Evolutionary conservation across 2,888 invertebrate genomes (phyloP).

Genomic region (Philaethria dido): DNA sequence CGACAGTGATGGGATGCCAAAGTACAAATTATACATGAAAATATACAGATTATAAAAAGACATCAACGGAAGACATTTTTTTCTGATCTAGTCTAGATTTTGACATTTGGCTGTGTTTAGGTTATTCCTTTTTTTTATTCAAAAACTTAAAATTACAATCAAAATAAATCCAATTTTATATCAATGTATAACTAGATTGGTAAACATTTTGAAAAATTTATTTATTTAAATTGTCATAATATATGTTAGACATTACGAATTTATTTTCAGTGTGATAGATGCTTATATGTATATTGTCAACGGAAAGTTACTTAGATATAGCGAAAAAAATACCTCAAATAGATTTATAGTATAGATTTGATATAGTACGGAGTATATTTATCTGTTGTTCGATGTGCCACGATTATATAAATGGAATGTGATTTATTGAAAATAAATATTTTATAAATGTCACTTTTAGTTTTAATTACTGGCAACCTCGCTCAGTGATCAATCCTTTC

Average conservation of each 20-base stretch:
- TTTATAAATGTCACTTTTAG: slow-evolving; percentile 73
- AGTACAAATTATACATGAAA: slow-evolving; percentile 46
- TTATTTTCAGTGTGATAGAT: slow-evolving; percentile 63
- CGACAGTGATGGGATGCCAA: slow-evolving; percentile 42
- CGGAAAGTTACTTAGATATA: slow-evolving; percentile 41
- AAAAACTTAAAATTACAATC: slow-evolving; percentile 13
- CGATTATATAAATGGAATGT: slow-evolving; percentile 72
- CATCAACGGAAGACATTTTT: slow-evolving; percentile 31
- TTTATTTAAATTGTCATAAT: slow-evolving; percentile 16
- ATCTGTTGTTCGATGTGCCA: slow-evolving; percentile 79
- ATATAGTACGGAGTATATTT: slow-evolving; percentile 63
- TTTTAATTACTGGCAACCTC: slow-evolving; percentile 33
- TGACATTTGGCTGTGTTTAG: slow-evolving; percentile 75
- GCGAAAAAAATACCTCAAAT: slow-evolving; percentile 63
- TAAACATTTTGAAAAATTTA: slow-evolving; percentile 18
- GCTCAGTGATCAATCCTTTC: background rate
- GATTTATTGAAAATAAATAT: slow-evolving; percentile 80
- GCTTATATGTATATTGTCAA: slow-evolving; percentile 35
- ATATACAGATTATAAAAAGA: slow-evolving; percentile 30
- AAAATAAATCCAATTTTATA: slow-evolving; percentile 14
- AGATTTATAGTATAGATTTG: slow-evolving; percentile 54
- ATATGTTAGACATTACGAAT: slow-evolving; percentile 51
- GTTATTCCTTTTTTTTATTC: slow-evolving; percentile 52
- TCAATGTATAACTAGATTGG: slow-evolving; percentile 13
- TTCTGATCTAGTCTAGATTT: slow-evolving; percentile 60